phyloP scores from a whole-genome alignment of 1,140 invertebrate genomes.

The Heliconius nattereri region DNA sequence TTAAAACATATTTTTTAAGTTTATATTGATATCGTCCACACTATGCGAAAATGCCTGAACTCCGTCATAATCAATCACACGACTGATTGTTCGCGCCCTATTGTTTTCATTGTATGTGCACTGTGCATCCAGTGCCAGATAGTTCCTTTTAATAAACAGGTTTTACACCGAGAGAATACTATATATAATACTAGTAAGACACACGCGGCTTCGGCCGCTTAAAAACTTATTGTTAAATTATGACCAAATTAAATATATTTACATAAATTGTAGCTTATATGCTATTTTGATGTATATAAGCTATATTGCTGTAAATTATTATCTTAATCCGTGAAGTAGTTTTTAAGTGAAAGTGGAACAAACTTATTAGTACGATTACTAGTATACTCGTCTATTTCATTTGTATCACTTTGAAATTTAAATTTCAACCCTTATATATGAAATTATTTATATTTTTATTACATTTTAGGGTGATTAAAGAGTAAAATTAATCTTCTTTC shows the following conservation, averaged over 20 bases:
- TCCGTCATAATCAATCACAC: constrained; percentile 41
- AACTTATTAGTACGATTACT: too few relatives aligned
- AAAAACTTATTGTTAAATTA: too few relatives aligned
- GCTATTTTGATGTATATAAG: too few relatives aligned
- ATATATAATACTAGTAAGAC: background rate
- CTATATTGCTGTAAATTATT: too few relatives aligned
- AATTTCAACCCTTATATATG: background rate
- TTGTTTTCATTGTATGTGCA: constrained; percentile 27
- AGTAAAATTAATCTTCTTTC: background rate
- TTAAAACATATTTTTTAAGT: background rate
- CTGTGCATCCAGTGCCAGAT: constrained; percentile 7
- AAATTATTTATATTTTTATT: background rate
- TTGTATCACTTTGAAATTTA: background rate
- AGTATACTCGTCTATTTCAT: too few relatives aligned
- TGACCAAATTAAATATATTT: too few relatives aligned
- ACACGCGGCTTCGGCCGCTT: too few relatives aligned
- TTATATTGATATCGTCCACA: background rate
- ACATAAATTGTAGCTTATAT: too few relatives aligned
- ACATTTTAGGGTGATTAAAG: background rate
- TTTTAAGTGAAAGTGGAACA: too few relatives aligned
- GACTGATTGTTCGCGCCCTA: constrained; percentile 23
- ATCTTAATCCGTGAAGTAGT: too few relatives aligned
- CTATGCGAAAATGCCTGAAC: constrained; percentile 6
- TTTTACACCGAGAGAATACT: background rate
- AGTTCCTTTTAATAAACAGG: constrained; percentile 24